Evolutionary conservation across 2,888 invertebrate genomes (phyloP).

Genomic region (Volucella inanis): DNA sequence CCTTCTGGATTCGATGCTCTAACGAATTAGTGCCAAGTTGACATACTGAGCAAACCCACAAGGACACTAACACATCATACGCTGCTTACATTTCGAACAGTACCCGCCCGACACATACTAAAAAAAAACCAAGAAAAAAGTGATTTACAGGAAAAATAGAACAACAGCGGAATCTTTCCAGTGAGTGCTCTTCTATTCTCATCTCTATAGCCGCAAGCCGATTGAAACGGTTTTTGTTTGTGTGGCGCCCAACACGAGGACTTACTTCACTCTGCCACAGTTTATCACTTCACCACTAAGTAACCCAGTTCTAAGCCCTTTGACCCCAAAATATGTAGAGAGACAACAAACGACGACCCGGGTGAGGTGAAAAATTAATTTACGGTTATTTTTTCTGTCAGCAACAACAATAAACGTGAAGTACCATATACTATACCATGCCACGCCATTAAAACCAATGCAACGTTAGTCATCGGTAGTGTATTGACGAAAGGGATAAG

Average conservation of each 20-base stretch:
- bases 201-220: slow-evolving; percentile 46
- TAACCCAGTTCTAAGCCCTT: slow-evolving; percentile 17
- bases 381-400: slow-evolving; percentile 45
- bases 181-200: slow-evolving; percentile 21
- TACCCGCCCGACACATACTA: not conserved
- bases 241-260: slow-evolving; percentile 51
- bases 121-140: not conserved
- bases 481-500: slow-evolving; percentile 36
- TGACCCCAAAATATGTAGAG: slow-evolving; percentile 11
- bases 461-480: not conserved
- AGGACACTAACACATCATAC: slow-evolving; percentile 61
- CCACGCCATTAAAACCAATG: not conserved
- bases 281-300: not conserved
- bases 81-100: slow-evolving; percentile 42
- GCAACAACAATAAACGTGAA: slow-evolving; percentile 29
- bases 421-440: not conserved
- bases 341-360: not conserved
- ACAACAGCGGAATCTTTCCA: slow-evolving; percentile 32
- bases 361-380: slow-evolving; percentile 61
- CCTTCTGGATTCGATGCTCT: not conserved
- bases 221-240: slow-evolving; percentile 25
- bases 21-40: slow-evolving; percentile 66
- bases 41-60: slow-evolving; percentile 58
- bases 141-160: slow-evolving; percentile 27
- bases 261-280: not conserved